Conservation (phyloP, 2,113 vertebrate species). For the Heloderma charlesbogerti region DNA sequence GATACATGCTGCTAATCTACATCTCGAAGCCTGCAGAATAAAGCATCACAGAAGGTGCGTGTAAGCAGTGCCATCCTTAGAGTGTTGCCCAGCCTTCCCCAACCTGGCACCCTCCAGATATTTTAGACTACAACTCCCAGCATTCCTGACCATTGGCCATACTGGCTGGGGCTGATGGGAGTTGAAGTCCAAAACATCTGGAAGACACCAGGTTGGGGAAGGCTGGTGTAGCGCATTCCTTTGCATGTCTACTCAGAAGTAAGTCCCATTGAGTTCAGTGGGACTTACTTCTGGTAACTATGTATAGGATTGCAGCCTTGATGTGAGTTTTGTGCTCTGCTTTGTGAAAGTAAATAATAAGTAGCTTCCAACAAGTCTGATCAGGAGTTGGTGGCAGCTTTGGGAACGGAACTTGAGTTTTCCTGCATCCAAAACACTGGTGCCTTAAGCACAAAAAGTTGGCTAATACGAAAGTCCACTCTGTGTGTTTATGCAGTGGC, state of each 20-base stretch:
- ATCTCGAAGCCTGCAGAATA: not conserved
- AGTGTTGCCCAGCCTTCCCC: not conserved
- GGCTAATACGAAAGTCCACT: too few relatives aligned
- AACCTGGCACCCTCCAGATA: too few relatives aligned
- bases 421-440: not conserved
- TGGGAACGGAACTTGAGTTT: not conserved
- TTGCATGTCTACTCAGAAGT: not conserved
- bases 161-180: too few relatives aligned
- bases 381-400: not conserved
- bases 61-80: not conserved
- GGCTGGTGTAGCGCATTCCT: not conserved
- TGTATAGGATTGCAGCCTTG: not conserved
- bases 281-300: too few relatives aligned
- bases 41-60: not conserved
- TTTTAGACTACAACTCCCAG: too few relatives aligned
- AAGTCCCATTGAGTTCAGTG: not conserved
- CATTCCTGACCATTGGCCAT: not conserved
- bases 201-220: too few relatives aligned
- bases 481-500: not conserved
- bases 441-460: not conserved
- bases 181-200: too few relatives aligned
- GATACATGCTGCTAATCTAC: not conserved
- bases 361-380: not conserved
- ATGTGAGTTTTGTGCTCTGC: not conserved
- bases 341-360: not conserved